A percentile compares a stretch with the other conserved stretches of the same genome.
Evolutionary conservation across 2,797 vertebrate species (phyloP).

Genomic region (Vultur gryphus): DNA sequence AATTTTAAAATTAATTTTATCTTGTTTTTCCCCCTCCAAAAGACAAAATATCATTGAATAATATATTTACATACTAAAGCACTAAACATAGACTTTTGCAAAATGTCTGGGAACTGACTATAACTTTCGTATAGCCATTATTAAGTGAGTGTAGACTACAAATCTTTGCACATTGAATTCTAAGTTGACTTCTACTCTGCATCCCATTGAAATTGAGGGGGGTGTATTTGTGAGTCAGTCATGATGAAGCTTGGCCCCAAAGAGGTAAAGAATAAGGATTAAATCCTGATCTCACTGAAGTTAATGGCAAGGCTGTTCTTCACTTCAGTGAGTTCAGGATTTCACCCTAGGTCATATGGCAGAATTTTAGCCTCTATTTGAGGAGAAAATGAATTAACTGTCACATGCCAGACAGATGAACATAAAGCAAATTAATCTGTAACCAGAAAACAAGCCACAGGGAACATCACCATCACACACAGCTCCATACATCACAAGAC

Average conservation of each 20-base stretch:
- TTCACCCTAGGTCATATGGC: slow-evolving; percentile 5
- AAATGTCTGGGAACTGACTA: not conserved
- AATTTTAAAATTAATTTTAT: not conserved
- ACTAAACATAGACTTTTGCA: not conserved
- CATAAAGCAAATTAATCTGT: slow-evolving; percentile 63
- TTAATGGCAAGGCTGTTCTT: not conserved
- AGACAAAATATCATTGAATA: not conserved
- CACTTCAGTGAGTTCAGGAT: not conserved
- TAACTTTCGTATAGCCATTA: not conserved
- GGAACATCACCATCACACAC: slow-evolving; percentile 21
- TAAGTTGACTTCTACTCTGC: not conserved
- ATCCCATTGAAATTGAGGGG: not conserved
- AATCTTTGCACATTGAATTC: not conserved
- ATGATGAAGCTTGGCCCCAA: not conserved
- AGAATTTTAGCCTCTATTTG: slow-evolving; percentile 45
- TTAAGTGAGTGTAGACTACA: not conserved
- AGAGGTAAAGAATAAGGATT: not conserved
- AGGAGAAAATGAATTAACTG: slow-evolving; percentile 69
- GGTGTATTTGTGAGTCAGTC: not conserved
- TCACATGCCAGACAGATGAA: slow-evolving; percentile 64
- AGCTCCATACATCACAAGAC: slow-evolving; percentile 30
- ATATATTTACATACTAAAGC: not conserved
- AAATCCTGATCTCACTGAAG: not conserved
- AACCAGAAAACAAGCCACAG: slow-evolving; percentile 54
- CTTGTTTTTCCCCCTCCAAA: not conserved